Evolutionary conservation across 2,888 invertebrate species (phyloP).

Genomic region (Perizoma flavofasciatum): DNA sequence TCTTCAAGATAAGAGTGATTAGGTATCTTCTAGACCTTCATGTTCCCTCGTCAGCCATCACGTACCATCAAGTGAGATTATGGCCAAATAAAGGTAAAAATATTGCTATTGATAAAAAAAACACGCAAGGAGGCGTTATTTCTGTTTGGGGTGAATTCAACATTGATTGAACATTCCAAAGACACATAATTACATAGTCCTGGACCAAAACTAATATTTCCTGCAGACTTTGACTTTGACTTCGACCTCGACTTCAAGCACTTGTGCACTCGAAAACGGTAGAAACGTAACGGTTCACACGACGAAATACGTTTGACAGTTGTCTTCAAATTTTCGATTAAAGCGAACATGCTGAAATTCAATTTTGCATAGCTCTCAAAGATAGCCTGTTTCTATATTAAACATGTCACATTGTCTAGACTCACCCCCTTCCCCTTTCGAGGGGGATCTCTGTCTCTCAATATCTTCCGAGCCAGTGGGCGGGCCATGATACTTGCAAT

Average conservation of each 20-base stretch:
- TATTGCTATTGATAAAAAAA: too few relatives aligned
- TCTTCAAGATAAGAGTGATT: too few relatives aligned
- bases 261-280: not conserved
- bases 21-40: too few relatives aligned
- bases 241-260: not conserved
- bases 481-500: slow-evolving; percentile 22
- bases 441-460: not conserved
- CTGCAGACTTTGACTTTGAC: too few relatives aligned
- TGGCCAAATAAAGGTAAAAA: too few relatives aligned
- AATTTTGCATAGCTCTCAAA: slow-evolving; percentile 20
- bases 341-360: slow-evolving; percentile 21
- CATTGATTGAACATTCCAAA: too few relatives aligned
- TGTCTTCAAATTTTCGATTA: slow-evolving; percentile 16
- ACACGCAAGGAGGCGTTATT: too few relatives aligned
- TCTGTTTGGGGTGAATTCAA: too few relatives aligned
- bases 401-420: slow-evolving; percentile 27
- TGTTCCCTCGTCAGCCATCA: too few relatives aligned
- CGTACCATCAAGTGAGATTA: too few relatives aligned
- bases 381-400: slow-evolving; percentile 20
- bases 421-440: not conserved
- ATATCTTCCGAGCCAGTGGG: slow-evolving; percentile 28
- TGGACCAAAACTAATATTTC: too few relatives aligned
- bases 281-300: slow-evolving; percentile 4
- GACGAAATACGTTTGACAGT: slow-evolving; percentile 8
- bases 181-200: too few relatives aligned